Conservation (phyloP, 2,113 vertebrate species). For the Gasterosteus nipponicus region DNA sequence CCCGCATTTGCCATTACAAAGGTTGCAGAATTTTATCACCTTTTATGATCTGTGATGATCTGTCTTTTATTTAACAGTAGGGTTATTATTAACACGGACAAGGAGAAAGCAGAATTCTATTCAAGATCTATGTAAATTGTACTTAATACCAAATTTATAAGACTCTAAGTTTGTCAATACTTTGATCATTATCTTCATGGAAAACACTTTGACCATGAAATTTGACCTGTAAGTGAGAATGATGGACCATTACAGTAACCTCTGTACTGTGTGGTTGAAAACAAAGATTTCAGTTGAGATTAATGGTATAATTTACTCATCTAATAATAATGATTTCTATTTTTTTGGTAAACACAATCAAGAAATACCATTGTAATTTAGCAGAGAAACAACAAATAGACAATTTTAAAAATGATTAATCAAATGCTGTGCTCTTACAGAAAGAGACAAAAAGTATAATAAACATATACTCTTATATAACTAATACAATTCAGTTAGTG, state of each 20-base stretch:
- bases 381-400: background rate
- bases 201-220: background rate
- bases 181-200: background rate
- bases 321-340: no score
- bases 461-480: background rate
- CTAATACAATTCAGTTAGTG: background rate
- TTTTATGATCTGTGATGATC: no score
- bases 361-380: background rate
- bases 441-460: background rate
- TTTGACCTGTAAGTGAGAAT: no score
- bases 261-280: no score
- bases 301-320: background rate
- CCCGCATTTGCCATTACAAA: background rate
- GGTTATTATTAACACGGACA: slow-evolving; percentile 9
- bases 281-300: background rate
- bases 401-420: background rate
- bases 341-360: background rate
- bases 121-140: background rate
- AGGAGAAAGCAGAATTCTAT: background rate
- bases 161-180: background rate
- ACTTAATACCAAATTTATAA: background rate
- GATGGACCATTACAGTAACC: no score
- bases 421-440: background rate
- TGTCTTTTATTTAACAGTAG: background rate
- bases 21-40: background rate